phyloP scores from a whole-genome alignment of 2,888 invertebrate genomes.

The Actias luna region DNA sequence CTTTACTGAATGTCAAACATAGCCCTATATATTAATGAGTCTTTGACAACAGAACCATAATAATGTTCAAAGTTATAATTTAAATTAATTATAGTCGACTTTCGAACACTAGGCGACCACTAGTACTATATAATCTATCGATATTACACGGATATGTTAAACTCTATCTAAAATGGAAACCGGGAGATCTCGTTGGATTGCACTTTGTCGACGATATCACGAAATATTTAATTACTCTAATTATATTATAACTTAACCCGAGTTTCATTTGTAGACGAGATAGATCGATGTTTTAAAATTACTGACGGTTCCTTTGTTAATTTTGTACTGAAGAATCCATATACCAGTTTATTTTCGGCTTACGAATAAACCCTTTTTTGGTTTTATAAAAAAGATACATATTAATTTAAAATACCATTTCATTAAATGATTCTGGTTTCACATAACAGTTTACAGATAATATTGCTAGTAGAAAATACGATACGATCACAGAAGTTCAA shows the following conservation, averaged over 20 bases:
- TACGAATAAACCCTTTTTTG: not conserved
- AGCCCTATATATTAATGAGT: too few relatives aligned
- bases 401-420: not conserved
- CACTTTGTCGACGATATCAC: not conserved
- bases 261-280: not conserved
- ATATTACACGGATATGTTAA: constrained; percentile 39
- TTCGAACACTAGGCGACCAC: too few relatives aligned
- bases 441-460: not conserved
- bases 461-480: constrained; percentile 1
- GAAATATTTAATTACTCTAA: not conserved
- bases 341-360: not conserved
- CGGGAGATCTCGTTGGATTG: constrained; percentile 5
- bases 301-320: not conserved
- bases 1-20: too few relatives aligned
- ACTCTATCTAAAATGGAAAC: constrained; percentile 20
- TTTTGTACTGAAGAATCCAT: not conserved
- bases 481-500: constrained; percentile 1
- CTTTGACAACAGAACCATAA: too few relatives aligned
- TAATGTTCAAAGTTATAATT: too few relatives aligned
- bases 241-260: not conserved
- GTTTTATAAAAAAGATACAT: not conserved
- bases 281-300: not conserved
- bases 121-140: constrained; percentile 24
- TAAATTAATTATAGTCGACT: too few relatives aligned
- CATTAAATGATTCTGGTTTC: not conserved